Evolutionary conservation across 2,113 vertebrate genomes (phyloP), one percentile per base, ranked within the genome.

Genomic region (Brienomyrus longianalis): DNA sequence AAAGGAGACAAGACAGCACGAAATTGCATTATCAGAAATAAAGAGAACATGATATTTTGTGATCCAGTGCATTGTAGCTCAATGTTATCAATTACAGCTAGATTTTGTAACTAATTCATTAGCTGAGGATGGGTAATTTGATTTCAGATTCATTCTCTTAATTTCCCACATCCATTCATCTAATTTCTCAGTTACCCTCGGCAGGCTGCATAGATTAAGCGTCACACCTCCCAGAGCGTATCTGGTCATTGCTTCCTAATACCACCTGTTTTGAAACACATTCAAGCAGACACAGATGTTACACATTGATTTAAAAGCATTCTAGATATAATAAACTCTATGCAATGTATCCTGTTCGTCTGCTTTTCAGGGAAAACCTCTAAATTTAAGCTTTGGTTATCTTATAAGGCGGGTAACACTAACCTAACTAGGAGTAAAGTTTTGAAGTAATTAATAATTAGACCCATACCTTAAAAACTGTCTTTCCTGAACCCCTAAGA

Each of bases 11-110:
- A 94, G 92, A 94, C 91, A 92, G 91, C 93, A 93, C 93, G 92
- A 95, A 95, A 96, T 96, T 94, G 92, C 93, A 95, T 96, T 95
- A 96, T 93, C 92, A 91, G 83, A 90, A 54, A 90, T 39, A 89
- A 94, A 92, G 91, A 93, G 93, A 94, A 92, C 93, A 95, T 96
- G 94, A 95, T 94, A 94, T 95, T 95, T 95, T 95, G 94, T 94
- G 94, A 95, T 95, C 94, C 92, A 94, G 93, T 94, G 92, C 92
- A 89, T 88, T 93, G 91, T 93, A 92, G 92, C 93, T 91, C 92
- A 91, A 93, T 93, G 94, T 95, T 95, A 96, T 96, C 95, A 96
- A 96, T 96, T 96, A 96, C 95, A 96, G 95, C 95, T 96, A 94
- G 95, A 95, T 94, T 95, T 95, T 95, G 93, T 94, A 93, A 95